Conservation (phyloP, 2,888 invertebrate species). For the Synergus itoensis region DNA sequence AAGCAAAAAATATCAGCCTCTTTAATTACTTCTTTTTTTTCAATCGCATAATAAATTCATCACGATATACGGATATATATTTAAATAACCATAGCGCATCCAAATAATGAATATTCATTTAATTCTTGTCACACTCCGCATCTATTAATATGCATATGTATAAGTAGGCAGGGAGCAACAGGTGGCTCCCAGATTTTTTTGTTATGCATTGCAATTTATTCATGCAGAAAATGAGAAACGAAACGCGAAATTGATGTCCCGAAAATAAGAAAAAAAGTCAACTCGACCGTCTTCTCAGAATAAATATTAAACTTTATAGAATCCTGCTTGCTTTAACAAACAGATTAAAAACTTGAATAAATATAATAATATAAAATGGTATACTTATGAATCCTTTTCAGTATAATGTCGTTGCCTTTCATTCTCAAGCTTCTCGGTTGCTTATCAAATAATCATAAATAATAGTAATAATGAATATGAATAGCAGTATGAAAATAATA, state of each 20-base stretch:
- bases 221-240: constrained; percentile 4
- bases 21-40: constrained; percentile 1
- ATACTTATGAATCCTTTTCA: neutral
- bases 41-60: neutral
- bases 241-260: neutral
- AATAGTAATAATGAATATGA: neutral
- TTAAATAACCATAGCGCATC: constrained; percentile 22
- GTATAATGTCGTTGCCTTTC: neutral
- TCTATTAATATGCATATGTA: constrained; percentile 17
- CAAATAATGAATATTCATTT: constrained; percentile 30
- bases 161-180: constrained; percentile 9
- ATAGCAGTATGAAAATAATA: neutral
- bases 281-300: neutral
- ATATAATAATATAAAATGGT: neutral
- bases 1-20: neutral
- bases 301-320: neutral
- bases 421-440: neutral
- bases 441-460: neutral
- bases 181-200: constrained; percentile 27
- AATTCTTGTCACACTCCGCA: constrained; percentile 26
- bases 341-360: neutral
- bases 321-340: neutral
- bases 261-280: constrained; percentile 1
- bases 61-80: constrained; percentile 2
- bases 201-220: constrained; percentile 20